Evolutionary conservation across 2,113 vertebrate species (phyloP), one percentile per base, ranked within the genome.

Genomic region (Tringa solitaria): DNA sequence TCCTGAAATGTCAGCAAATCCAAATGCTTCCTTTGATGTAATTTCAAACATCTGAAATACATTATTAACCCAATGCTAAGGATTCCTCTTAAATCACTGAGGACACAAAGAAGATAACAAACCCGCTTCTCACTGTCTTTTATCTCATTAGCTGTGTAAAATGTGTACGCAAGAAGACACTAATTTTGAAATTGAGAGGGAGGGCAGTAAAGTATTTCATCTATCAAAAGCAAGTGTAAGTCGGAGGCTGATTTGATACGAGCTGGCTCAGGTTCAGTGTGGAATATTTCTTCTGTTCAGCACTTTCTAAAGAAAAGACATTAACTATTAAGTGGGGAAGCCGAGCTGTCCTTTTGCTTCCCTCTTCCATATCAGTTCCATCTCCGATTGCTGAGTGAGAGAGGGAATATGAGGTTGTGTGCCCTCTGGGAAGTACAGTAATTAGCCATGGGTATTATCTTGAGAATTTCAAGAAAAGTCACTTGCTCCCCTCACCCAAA

Each of bases 41-140:
- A 78, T 63, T 93, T 95, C 80, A 78, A 84, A 67, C 72, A 90
- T 64, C 64, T 84, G 89, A 87, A 90, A 89, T 95, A 77, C 3
- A 41, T 93, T 83, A 72, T 32, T 54, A 56, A 82, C 6, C 13
- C 53, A 45, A 53, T 37, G 35, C 22, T 53, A 74, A 83, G 18
- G 8, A 53, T 73, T 90, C 39, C 6, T 63, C 9, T 74, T 39
- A 65, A 63, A 75, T 53, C 43, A 72, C 16, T 95, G 37, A 74
- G 54, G n/a, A 69, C 50, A 48, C 35, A 90, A 50, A 72, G 15
- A 77, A 67, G 12, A 51, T 19, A 53, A 41, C 4, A 84, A 19
- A 61, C 6, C 18, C 53, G 12, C 78, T 59, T 90, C 13, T 63
- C 48, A 37, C 4, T 61, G 24, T 2, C 27, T 79, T 90, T 81